A percentile compares a stretch with the other conserved stretches of the same genome.
Evolutionary conservation across 1,140 invertebrate species (phyloP).

Genomic region (Drosophila navojoa): DNA sequence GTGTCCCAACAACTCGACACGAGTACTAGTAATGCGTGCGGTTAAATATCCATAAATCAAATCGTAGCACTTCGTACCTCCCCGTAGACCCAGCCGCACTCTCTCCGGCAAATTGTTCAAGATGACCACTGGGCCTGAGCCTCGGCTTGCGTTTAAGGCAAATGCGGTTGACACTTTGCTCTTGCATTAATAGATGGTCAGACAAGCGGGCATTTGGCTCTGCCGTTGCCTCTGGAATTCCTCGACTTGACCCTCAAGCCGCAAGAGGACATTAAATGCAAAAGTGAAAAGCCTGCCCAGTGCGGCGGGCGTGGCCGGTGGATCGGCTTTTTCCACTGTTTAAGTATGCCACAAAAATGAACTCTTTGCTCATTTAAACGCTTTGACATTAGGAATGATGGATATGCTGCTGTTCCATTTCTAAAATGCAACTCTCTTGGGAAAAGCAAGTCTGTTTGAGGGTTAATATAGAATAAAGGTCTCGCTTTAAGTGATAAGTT

Average conservation of each 20-base stretch:
- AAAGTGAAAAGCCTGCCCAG: slow-evolving; percentile 69
- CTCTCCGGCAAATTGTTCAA: slow-evolving; percentile 43
- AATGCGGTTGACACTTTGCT: slow-evolving; percentile 79
- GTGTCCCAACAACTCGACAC: slow-evolving; percentile 48
- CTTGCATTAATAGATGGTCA: slow-evolving; percentile 67
- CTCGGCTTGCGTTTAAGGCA: slow-evolving; percentile 51
- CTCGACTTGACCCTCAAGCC: slow-evolving; percentile 77
- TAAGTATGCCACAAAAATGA: slow-evolving; percentile 52
- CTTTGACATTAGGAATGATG: slow-evolving; percentile 24
- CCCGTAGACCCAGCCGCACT: slow-evolving; percentile 8
- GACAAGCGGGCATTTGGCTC: slow-evolving; percentile 54
- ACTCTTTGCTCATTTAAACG: slow-evolving; percentile 34
- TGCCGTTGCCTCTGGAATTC: slow-evolving; percentile 52
- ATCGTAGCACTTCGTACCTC: slow-evolving; percentile 52
- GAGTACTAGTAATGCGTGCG: slow-evolving; percentile 75
- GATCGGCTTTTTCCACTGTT: slow-evolving; percentile 12
- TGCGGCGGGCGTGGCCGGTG: slow-evolving; percentile 17
- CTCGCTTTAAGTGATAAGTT: not conserved
- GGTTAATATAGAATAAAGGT: not conserved
- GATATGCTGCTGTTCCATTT: slow-evolving; percentile 4
- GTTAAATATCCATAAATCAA: slow-evolving; percentile 83
- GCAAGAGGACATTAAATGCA: slow-evolving; percentile 75
- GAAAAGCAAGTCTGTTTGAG: not conserved
- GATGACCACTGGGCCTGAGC: slow-evolving; percentile 66
- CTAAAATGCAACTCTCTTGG: not conserved